Percentiles rank a stretch among this genome's conserved stretches.
phyloP scores from a whole-genome alignment of 2,888 invertebrate species.

The Arrhopalites spinosus region DNA sequence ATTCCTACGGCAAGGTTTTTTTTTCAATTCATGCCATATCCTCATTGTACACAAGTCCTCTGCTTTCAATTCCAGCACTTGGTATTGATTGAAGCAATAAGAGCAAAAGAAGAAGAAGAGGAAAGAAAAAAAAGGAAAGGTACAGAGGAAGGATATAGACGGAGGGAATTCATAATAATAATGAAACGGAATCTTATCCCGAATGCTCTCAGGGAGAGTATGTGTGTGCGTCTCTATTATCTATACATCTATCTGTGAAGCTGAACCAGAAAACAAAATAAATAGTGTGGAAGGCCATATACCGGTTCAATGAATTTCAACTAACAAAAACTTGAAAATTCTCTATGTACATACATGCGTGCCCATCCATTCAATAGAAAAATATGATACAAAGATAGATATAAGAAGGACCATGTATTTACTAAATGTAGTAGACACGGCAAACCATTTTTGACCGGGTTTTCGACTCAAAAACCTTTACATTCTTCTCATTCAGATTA shows the following conservation, averaged over 20 bases:
- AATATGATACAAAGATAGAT: not conserved
- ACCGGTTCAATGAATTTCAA: conserved; percentile 31
- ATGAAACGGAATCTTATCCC: no score
- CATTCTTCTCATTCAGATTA: not conserved
- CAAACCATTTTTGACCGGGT: not conserved
- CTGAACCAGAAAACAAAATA: conserved; percentile 27
- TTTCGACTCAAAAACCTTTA: not conserved
- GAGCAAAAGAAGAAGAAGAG: no score
- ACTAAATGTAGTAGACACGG: not conserved
- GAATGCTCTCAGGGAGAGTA: not conserved
- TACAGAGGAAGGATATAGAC: not conserved
- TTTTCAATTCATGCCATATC: not conserved
- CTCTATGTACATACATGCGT: not conserved
- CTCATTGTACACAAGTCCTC: not conserved
- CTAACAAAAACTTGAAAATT: conserved; percentile 8
- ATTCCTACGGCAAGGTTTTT: not conserved
- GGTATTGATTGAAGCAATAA: no score
- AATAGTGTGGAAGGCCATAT: conserved; percentile 29
- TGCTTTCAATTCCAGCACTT: not conserved
- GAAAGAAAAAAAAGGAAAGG: not conserved
- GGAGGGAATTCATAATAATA: no score
- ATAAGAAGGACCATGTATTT: no score
- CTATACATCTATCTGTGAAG: conserved; percentile 1
- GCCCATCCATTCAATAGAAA: no score
- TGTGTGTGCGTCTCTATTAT: not conserved